phyloP scores from a whole-genome alignment of 2,888 invertebrate species.

The Tetramorium bicarinatum region DNA sequence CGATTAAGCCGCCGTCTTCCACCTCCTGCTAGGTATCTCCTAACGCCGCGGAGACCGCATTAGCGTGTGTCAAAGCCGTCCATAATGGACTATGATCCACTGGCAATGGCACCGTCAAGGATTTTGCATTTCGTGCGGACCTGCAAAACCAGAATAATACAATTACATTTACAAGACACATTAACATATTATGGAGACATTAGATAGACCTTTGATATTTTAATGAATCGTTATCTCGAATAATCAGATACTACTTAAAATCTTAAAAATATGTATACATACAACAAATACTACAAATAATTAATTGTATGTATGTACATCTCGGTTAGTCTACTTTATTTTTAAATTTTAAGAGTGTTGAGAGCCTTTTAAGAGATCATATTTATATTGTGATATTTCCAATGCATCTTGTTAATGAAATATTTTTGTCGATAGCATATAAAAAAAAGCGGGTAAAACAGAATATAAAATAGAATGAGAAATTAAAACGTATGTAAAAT shows the following conservation, averaged over 20 bases:
- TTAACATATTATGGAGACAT: neutral
- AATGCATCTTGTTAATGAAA: neutral
- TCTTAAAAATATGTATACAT: neutral
- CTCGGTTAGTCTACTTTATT: neutral
- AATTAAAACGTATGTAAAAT: too few relatives aligned
- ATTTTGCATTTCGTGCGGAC: slow-evolving; percentile 81
- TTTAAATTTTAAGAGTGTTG: neutral
- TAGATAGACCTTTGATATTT: neutral
- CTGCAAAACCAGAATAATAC: slow-evolving; percentile 69
- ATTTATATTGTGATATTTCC: neutral
- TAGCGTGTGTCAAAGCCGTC: slow-evolving; percentile 93
- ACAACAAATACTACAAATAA: neutral
- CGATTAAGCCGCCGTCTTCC: slow-evolving; percentile 87
- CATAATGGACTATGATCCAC: slow-evolving; percentile 92
- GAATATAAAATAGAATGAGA: too few relatives aligned
- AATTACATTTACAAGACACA: neutral
- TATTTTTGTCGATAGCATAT: neutral
- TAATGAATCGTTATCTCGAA: neutral
- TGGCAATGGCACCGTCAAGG: slow-evolving; percentile 81
- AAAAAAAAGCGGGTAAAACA: neutral
- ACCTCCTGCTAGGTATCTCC: slow-evolving; percentile 88
- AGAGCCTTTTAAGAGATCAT: too few relatives aligned
- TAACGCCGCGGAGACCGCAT: slow-evolving; percentile 86
- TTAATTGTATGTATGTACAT: neutral
- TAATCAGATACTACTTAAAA: neutral